Conservation (phyloP, 2,888 invertebrate genomes). For the Loripinus fragilis region DNA sequence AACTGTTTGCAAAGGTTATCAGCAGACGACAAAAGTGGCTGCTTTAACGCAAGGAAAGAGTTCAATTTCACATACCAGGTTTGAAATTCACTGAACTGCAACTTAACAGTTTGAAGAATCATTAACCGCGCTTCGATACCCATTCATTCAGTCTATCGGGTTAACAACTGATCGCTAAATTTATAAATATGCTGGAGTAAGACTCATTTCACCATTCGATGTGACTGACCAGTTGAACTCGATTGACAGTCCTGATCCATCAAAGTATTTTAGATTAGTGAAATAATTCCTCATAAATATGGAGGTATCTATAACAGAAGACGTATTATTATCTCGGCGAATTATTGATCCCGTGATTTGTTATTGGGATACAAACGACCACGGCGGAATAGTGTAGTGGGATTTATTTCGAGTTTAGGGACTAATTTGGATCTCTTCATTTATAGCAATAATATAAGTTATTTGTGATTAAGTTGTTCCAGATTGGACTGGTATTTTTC, state of each 20-base stretch:
- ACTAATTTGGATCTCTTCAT: too few species aligned
- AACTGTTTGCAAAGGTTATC: too few species aligned
- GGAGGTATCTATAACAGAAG: background rate
- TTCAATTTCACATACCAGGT: too few species aligned
- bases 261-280: conserved; percentile 3
- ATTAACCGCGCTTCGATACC: too few species aligned
- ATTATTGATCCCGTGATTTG: conserved; percentile 7
- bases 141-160: background rate
- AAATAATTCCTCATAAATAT: background rate
- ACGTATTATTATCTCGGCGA: background rate
- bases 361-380: conserved; percentile 1
- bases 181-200: background rate
- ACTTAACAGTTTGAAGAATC: too few species aligned
- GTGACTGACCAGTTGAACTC: background rate
- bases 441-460: too few species aligned
- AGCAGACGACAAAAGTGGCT: too few species aligned
- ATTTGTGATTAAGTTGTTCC: too few species aligned
- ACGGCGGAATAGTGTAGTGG: background rate
- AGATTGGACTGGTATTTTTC: too few species aligned
- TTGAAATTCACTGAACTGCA: too few species aligned
- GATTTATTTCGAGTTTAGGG: background rate
- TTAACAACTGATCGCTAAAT: background rate
- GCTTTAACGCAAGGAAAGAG: too few species aligned
- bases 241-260: conserved; percentile 5
- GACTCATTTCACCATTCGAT: background rate